Percentiles rank a stretch among this genome's conserved stretches.
Conservation (phyloP, 2,113 vertebrate genomes). For the Cheilinus undulatus region DNA sequence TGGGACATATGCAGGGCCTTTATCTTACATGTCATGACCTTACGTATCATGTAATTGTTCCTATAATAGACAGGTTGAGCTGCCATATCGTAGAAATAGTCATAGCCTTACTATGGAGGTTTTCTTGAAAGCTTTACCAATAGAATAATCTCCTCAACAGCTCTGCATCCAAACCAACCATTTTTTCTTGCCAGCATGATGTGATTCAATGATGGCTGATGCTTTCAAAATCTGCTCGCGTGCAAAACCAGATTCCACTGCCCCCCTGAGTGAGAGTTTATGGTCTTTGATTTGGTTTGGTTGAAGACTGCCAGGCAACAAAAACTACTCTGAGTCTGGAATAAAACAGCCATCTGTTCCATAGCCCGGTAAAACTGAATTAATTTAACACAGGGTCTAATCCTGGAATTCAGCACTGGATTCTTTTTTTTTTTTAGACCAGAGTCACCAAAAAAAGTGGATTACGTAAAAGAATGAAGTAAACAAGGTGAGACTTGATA, state of each 20-base stretch:
- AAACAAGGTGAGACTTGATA: neutral
- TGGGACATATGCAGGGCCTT: neutral
- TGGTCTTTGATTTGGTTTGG: slow-evolving; percentile 82
- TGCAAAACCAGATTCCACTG: slow-evolving; percentile 77
- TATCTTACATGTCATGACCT: neutral
- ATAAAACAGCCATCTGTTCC: slow-evolving; percentile 82
- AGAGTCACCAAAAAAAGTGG: slow-evolving; percentile 37
- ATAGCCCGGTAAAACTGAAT: slow-evolving; percentile 75
- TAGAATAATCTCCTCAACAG: neutral
- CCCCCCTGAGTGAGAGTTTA: slow-evolving; percentile 82
- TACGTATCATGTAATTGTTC: neutral
- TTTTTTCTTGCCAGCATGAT: slow-evolving; percentile 25
- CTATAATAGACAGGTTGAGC: neutral
- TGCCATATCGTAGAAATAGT: too few species aligned
- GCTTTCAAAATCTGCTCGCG: slow-evolving; percentile 53
- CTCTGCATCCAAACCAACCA: slow-evolving; percentile 42
- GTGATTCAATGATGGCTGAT: slow-evolving; percentile 47
- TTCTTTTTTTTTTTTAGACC: slow-evolving; percentile 53
- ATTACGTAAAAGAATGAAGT: slow-evolving; percentile 37
- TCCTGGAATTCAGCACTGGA: slow-evolving; percentile 76
- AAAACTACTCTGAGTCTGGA: slow-evolving; percentile 77
- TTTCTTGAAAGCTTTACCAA: too few species aligned
- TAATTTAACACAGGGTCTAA: slow-evolving; percentile 77
- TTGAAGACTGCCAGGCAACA: slow-evolving; percentile 79
- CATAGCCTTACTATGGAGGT: too few species aligned